Percentiles rank a stretch among this genome's conserved stretches.
Conservation (phyloP, 2,797 vertebrate genomes). For the Myripristis jacobus region DNA sequence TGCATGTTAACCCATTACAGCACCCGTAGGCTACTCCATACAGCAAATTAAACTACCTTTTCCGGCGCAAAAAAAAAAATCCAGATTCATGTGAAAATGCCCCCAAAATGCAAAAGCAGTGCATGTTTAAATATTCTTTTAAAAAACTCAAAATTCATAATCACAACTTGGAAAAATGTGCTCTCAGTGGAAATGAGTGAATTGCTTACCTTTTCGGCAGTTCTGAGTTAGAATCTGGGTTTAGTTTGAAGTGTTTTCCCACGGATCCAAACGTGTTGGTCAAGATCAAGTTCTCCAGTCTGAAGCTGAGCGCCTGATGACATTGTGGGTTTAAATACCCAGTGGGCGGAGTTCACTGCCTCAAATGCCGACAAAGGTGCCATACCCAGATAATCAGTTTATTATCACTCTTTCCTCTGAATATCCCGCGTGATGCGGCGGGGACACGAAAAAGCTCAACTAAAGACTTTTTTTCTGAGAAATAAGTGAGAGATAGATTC, state of each 20-base stretch:
- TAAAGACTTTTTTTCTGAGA: background rate
- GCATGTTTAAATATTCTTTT: too few relatives aligned
- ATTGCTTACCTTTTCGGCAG: conserved; percentile 54
- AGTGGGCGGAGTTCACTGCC: conserved; percentile 74
- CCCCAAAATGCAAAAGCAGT: conserved; percentile 4
- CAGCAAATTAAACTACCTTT: background rate
- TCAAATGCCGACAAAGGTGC: conserved; percentile 41
- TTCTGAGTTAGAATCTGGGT: background rate
- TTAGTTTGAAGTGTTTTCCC: conserved; percentile 14
- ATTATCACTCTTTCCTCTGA: background rate
- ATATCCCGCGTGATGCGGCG: background rate
- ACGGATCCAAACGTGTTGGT: conserved; percentile 65
- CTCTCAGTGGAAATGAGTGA: background rate
- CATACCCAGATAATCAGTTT: background rate
- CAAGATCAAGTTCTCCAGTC: conserved; percentile 72
- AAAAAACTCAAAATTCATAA: background rate
- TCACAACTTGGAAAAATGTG: background rate
- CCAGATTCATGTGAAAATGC: background rate
- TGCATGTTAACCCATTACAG: background rate
- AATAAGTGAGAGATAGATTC: too few relatives aligned
- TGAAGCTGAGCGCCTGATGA: conserved; percentile 64
- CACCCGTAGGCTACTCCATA: background rate
- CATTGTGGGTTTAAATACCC: conserved; percentile 81
- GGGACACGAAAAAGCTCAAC: background rate
- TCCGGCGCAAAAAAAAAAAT: background rate